Percentiles rank a stretch among this genome's conserved stretches.
phyloP scores from a whole-genome alignment of 2,797 vertebrate species.

The Syngnathus rostellatus region DNA sequence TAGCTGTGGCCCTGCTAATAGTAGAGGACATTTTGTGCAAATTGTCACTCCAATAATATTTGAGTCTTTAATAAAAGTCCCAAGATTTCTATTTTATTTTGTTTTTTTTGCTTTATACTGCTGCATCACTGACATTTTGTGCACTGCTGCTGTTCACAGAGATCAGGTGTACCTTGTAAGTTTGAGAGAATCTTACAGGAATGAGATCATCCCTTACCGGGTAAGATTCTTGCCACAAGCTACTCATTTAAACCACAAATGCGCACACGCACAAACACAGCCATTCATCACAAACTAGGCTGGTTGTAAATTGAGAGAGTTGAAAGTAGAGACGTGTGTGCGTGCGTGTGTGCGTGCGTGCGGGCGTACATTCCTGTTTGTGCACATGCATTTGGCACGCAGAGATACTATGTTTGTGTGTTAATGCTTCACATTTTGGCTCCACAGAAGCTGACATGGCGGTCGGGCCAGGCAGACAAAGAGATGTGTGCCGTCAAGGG shows the following conservation, averaged over 20 bases:
- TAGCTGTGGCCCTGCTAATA: background rate
- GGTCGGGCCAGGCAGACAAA: conserved; percentile 87
- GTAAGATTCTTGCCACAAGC: conserved; percentile 69
- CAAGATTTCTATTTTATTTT: background rate
- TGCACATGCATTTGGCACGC: conserved; percentile 4
- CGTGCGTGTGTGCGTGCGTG: conserved; percentile 9
- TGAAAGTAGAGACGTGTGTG: conserved; percentile 27
- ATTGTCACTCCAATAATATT: background rate
- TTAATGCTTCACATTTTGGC: conserved; percentile 21
- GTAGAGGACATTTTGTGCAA: background rate
- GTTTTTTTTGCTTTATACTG: background rate
- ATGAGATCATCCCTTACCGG: conserved; percentile 91
- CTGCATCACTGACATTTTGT: background rate
- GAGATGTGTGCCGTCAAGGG: conserved; percentile 97
- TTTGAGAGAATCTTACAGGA: conserved; percentile 90
- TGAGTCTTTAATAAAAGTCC: background rate
- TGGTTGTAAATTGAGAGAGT: conserved; percentile 53
- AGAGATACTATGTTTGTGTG: background rate
- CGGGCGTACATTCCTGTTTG: background rate
- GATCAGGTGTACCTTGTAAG: conserved; percentile 99
- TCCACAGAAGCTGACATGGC: conserved; percentile 91
- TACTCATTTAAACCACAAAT: conserved; percentile 31
- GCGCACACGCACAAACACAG: conserved; percentile 20
- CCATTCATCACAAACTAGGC: conserved; percentile 49
- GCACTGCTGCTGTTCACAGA: conserved; percentile 62